These are phyloP conservation scores for Gracilinanus agilis DNA, from an alignment of 2,113 vertebrate species.

Conservation along the genomic window DNA sequence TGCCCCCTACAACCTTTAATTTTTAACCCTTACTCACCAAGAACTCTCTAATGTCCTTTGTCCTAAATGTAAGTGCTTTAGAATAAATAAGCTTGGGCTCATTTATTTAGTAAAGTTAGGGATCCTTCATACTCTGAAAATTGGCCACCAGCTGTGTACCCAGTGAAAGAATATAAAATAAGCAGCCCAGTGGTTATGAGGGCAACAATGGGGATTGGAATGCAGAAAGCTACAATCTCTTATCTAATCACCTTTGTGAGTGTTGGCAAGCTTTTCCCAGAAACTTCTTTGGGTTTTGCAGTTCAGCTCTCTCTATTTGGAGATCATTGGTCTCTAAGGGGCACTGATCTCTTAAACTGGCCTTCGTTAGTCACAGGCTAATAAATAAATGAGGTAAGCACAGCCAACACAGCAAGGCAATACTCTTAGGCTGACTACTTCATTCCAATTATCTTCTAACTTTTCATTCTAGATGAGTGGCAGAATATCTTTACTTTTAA, in stretches of 20 bases:
- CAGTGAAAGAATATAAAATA: background rate
- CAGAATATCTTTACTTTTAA: background rate
- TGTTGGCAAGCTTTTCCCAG: background rate
- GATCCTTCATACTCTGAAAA: background rate
- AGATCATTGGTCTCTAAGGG: background rate
- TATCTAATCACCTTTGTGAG: background rate
- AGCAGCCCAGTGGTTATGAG: background rate
- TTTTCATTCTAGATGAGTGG: background rate
- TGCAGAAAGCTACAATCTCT: background rate
- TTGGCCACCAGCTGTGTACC: background rate
- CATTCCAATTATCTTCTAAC: background rate
- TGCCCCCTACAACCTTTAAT: too few species aligned
- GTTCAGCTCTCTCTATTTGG: background rate
- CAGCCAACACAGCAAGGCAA: background rate
- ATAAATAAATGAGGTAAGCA: background rate
- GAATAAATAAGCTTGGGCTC: background rate
- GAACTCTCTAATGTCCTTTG: background rate
- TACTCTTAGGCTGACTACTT: background rate
- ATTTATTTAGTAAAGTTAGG: background rate
- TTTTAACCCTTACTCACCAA: too few species aligned
- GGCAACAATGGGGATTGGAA: background rate
- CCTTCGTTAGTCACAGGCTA: background rate
- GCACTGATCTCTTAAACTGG: background rate
- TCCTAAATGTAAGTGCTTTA: background rate
- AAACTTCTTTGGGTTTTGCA: background rate